Conservation (phyloP, 1,140 invertebrate species). For the Maniola jurtina region DNA sequence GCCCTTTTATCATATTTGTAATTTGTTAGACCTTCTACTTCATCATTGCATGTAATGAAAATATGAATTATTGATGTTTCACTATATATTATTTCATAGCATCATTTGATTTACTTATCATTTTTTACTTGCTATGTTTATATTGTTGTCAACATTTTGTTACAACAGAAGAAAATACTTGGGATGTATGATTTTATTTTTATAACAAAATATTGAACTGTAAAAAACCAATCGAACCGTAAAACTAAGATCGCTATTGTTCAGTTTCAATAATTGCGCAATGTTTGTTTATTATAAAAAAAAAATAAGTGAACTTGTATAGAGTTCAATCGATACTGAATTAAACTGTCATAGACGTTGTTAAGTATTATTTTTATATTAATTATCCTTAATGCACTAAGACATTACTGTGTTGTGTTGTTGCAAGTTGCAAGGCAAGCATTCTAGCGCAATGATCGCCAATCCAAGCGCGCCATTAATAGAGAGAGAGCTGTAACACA, state of each 20-base stretch:
- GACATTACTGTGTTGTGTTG: too few species aligned
- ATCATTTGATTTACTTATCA: constrained; percentile 13
- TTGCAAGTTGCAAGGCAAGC: too few species aligned
- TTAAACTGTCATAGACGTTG: constrained; percentile 35
- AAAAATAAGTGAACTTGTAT: constrained; percentile 27
- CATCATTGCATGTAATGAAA: background rate
- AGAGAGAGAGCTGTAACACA: too few species aligned
- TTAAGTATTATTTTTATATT: constrained; percentile 29
- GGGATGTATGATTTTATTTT: constrained; percentile 28
- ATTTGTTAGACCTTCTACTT: background rate
- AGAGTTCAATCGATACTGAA: constrained; percentile 31
- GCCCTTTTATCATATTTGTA: constrained; percentile 39
- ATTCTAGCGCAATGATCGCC: too few species aligned
- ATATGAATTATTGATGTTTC: background rate
- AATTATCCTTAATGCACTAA: background rate
- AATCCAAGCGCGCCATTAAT: too few species aligned
- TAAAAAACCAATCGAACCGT: constrained; percentile 15
- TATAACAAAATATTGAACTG: constrained; percentile 24
- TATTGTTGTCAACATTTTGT: constrained; percentile 19
- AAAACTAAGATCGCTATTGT: constrained; percentile 19
- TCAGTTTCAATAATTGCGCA: constrained; percentile 25
- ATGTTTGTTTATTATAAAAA: constrained; percentile 26
- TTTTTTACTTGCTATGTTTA: constrained; percentile 6
- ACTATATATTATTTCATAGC: constrained; percentile 3
- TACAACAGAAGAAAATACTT: constrained; percentile 14